Evolutionary conservation across 2,113 vertebrate genomes (phyloP), one percentile per base, ranked within the genome.

Genomic region (Chamaetylas fuelleborni): DNA sequence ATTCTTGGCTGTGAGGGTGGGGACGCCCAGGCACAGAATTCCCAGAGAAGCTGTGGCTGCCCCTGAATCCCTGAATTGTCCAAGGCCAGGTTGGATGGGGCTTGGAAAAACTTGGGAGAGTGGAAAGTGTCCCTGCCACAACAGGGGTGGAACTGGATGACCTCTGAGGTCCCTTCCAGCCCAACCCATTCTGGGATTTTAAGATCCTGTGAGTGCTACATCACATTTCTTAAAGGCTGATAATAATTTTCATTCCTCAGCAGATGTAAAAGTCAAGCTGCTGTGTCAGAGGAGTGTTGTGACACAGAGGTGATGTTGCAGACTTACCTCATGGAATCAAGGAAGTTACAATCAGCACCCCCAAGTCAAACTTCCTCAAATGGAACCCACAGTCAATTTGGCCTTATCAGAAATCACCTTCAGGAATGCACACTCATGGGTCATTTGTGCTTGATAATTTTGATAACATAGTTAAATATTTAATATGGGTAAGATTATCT

Each of bases 401-500:
- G 43, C 53, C 50, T 94, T 92, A 93, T 95, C 95, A 19, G 81
- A 80, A 29, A 6, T 36, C 0, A 3, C 77, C 73, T 71, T 17
- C 86, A 90, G 88, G 93, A 93, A 87, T 89, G 94, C 88, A 94
- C 28, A 33, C 82, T 88, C 85, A 94, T 5, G 64, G 91, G 74
- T 90, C 62, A 62, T 71, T 88, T 60, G 60, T 56, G 77, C 62
- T 50, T 9, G 58, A 38, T 82, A 36, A 58, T 74, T 86, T 77
- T 57, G 86, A 92, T 95, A 96, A n/a, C 40, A 0, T 3, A 40
- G 95, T 89, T 96, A 95, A 96, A 97, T 94, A 95, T 94, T 96
- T 86, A 91, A 90, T 85, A 76, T 4, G 26, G 5, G 38, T 12
- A 60, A 74, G 83, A 85, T 92, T 72, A 93, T 76, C 88, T 91